Percentiles rank a stretch among this genome's conserved stretches.
phyloP scores from a whole-genome alignment of 2,797 vertebrate genomes.

The Rallus crepitans region DNA sequence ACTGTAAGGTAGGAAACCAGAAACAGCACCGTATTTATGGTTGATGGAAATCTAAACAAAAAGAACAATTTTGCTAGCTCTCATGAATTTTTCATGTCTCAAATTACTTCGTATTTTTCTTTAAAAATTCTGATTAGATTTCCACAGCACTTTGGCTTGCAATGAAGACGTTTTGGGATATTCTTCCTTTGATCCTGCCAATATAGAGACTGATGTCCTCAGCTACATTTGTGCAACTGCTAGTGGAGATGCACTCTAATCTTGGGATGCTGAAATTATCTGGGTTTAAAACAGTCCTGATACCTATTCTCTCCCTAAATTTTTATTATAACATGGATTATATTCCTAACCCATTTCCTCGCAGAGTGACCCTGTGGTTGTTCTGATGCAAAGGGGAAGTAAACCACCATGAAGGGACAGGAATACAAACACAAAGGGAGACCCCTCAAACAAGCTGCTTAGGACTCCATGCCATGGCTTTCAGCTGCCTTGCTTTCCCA shows the following conservation, averaged over 20 bases:
- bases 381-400: background rate
- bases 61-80: background rate
- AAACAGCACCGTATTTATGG: background rate
- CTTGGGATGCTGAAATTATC: background rate
- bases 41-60: background rate
- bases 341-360: background rate
- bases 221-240: background rate
- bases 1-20: background rate
- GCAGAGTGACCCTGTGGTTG: too few species aligned
- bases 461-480: background rate
- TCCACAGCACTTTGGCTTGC: background rate
- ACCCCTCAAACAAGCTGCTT: background rate
- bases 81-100: constrained; percentile 14
- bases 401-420: background rate
- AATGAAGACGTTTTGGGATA: background rate
- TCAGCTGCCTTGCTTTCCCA: background rate
- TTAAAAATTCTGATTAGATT: background rate
- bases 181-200: background rate
- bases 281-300: background rate
- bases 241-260: background rate
- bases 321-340: background rate
- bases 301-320: background rate
- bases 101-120: background rate
- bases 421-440: background rate
- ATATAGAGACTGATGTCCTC: background rate